A percentile compares a stretch with the other conserved stretches of the same genome.
These are phyloP conservation scores for Nothoprocta pentlandii DNA, from an alignment of 2,113 vertebrate species.

Conservation along the genomic window DNA sequence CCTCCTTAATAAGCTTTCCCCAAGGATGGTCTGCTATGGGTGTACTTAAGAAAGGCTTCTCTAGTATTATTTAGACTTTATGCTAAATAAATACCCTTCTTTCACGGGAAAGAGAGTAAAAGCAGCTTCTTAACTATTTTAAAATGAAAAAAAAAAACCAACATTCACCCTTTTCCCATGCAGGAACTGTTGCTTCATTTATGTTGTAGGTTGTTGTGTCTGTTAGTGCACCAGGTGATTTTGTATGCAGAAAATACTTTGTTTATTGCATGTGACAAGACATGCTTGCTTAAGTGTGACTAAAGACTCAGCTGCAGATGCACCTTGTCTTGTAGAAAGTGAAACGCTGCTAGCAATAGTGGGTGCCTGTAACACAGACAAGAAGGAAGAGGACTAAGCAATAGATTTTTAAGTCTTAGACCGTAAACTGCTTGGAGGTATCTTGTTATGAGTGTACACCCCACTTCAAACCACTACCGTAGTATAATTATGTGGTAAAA, in stretches of 20 bases:
- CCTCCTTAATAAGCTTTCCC: background rate
- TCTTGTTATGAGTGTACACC: background rate
- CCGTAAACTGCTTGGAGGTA: background rate
- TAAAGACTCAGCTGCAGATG: background rate
- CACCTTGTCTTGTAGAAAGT: background rate
- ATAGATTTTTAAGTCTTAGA: background rate
- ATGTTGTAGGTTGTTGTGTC: conserved; percentile 20
- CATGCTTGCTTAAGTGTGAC: background rate
- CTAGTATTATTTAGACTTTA: background rate
- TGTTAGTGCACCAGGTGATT: conserved; percentile 4
- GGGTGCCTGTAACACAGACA: background rate
- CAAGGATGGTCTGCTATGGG: background rate
- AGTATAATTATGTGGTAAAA: background rate
- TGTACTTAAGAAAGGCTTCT: background rate
- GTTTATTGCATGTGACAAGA: background rate
- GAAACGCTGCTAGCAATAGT: background rate
- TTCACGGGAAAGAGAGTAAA: background rate
- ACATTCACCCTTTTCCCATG: background rate
- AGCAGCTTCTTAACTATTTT: background rate
- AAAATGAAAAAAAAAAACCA: background rate
- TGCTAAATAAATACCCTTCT: background rate
- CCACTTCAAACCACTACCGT: background rate
- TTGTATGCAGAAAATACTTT: conserved; percentile 28
- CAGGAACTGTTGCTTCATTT: background rate
- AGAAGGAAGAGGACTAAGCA: background rate